phyloP scores from a whole-genome alignment of 2,888 invertebrate genomes.

The Ochropleura plecta region DNA sequence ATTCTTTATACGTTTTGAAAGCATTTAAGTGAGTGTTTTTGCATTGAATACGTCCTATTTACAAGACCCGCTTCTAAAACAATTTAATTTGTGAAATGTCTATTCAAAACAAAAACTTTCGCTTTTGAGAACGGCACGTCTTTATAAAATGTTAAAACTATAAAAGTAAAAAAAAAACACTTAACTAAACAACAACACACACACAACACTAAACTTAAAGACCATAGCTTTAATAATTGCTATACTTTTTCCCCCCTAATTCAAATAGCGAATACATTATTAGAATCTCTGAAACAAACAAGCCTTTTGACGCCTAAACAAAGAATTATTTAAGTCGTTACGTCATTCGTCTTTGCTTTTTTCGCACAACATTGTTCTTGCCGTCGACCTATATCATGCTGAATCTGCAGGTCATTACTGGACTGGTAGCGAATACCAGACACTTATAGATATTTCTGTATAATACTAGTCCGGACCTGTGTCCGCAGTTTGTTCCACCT shows the following conservation, averaged over 20 bases:
- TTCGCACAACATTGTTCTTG: neutral
- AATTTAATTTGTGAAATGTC: neutral
- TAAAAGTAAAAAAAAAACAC: too few relatives aligned
- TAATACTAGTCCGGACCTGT: neutral
- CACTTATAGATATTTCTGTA: neutral
- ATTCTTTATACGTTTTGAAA: neutral
- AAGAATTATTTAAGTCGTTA: neutral
- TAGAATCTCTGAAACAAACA: conserved; percentile 12
- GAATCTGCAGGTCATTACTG: neutral
- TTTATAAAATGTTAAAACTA: too few relatives aligned
- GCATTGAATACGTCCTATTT: neutral
- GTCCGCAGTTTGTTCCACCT: neutral
- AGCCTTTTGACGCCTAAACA: neutral
- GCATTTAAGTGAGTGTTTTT: neutral
- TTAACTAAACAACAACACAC: too few relatives aligned
- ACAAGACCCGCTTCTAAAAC: neutral
- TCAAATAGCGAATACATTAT: neutral
- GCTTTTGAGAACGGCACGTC: neutral
- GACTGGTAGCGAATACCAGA: neutral
- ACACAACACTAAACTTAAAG: too few relatives aligned
- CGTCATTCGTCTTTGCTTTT: neutral
- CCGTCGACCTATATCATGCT: neutral
- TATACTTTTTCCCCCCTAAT: neutral
- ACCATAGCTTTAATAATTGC: too few relatives aligned
- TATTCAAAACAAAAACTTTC: neutral